Evolutionary conservation across 2,888 invertebrate species (phyloP).

Genomic region (Mesorhabditis sp.): DNA sequence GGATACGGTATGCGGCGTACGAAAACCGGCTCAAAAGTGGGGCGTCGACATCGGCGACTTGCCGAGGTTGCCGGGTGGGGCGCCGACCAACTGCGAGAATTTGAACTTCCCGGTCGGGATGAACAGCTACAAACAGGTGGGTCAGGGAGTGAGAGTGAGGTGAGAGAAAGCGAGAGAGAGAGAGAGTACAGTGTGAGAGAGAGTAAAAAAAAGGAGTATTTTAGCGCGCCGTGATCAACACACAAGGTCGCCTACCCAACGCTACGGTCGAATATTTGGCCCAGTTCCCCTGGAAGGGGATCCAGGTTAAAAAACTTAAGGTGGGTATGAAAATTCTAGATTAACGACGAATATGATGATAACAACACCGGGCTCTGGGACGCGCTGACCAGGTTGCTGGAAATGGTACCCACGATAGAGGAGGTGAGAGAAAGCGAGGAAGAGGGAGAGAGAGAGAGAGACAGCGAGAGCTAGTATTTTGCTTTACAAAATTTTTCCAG

Average conservation of each 20-base stretch:
- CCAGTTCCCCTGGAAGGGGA: neutral
- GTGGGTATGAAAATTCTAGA: neutral
- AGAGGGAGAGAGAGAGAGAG: neutral
- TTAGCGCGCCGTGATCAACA: neutral
- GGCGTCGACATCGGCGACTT: neutral
- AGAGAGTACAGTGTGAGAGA: neutral
- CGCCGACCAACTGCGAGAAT: neutral
- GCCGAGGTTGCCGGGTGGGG: too few species aligned
- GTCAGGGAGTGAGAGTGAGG: neutral
- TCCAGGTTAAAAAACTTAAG: neutral
- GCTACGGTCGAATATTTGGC: neutral
- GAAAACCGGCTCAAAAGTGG: neutral
- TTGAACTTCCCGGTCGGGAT: neutral
- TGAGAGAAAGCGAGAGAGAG: slow-evolving; percentile 1
- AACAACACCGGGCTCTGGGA: neutral
- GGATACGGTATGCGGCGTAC: neutral
- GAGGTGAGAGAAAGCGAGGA: neutral
- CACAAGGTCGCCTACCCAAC: neutral
- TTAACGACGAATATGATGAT: neutral
- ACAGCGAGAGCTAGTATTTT: neutral
- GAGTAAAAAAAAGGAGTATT: neutral
- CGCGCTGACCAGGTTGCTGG: neutral
- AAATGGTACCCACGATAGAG: neutral
- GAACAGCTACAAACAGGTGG: neutral
- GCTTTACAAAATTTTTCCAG: neutral